phyloP scores from a whole-genome alignment of 2,113 vertebrate genomes.

The Sitta europaea region DNA sequence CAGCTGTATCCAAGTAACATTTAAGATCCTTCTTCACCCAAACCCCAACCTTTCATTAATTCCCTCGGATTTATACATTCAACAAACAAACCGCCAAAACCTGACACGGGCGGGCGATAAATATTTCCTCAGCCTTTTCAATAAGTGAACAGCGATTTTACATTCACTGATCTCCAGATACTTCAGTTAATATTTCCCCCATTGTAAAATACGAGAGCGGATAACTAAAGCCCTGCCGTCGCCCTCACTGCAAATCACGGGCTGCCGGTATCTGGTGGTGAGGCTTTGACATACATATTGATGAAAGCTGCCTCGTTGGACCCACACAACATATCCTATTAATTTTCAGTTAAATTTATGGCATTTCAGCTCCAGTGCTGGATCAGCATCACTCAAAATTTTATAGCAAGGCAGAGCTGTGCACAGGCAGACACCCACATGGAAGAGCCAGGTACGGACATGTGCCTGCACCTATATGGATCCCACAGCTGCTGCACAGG shows the following conservation, averaged over 20 bases:
- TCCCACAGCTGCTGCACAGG: background rate
- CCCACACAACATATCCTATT: constrained; percentile 62
- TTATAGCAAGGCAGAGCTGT: constrained; percentile 6
- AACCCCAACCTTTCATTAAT: constrained; percentile 30
- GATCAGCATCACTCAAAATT: constrained; percentile 57
- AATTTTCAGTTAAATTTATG: constrained; percentile 61
- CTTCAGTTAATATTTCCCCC: constrained; percentile 55
- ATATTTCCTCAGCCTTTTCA: constrained; percentile 56
- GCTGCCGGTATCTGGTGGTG: constrained; percentile 44
- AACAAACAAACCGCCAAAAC: constrained; percentile 41
- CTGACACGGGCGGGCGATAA: constrained; percentile 1
- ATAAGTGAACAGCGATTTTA: constrained; percentile 49
- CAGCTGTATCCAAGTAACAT: background rate
- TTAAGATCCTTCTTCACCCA: background rate
- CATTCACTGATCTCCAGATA: constrained; percentile 44
- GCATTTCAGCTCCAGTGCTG: constrained; percentile 25
- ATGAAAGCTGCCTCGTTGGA: constrained; percentile 58
- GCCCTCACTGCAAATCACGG: constrained; percentile 51
- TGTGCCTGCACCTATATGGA: background rate
- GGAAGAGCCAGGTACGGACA: background rate
- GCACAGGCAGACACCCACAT: background rate
- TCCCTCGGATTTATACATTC: constrained; percentile 28
- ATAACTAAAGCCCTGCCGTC: constrained; percentile 31
- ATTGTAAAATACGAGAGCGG: constrained; percentile 55
- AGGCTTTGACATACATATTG: constrained; percentile 59